phyloP scores from a whole-genome alignment of 2,888 invertebrate genomes.

The Dinocampus coccinellae region DNA sequence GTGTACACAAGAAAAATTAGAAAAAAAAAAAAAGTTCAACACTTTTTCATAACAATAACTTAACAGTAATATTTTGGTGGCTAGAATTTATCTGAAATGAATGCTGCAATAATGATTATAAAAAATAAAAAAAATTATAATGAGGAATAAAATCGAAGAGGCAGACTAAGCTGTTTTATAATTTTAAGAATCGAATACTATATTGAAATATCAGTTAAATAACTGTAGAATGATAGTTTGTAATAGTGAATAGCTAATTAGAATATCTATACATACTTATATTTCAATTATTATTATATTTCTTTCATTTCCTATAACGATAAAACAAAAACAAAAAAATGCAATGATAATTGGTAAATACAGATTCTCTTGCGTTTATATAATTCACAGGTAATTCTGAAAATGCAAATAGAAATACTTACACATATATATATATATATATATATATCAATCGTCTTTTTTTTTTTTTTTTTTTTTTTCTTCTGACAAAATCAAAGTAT shows the following conservation, averaged over 20 bases:
- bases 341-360: not conserved
- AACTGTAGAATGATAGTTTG: constrained; percentile 59
- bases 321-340: constrained; percentile 13
- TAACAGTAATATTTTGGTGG: constrained; percentile 31
- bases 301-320: constrained; percentile 46
- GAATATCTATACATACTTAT: constrained; percentile 55
- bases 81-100: constrained; percentile 38
- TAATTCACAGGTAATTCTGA: not conserved
- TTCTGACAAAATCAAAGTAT: constrained; percentile 19
- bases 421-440: not conserved
- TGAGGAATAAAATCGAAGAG: constrained; percentile 11
- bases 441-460: not conserved
- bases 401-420: not conserved
- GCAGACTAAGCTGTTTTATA: constrained; percentile 63
- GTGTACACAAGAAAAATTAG: not conserved
- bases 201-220: constrained; percentile 58
- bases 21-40: constrained; percentile 27
- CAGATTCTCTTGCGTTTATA: not conserved
- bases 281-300: constrained; percentile 49
- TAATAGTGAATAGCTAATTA: constrained; percentile 61
- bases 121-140: constrained; percentile 48
- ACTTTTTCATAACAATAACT: constrained; percentile 28
- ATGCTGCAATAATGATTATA: constrained; percentile 58
- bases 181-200: constrained; percentile 60
- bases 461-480: constrained; percentile 25